Evolutionary conservation across 2,888 invertebrate species (phyloP), one percentile per base, ranked within the genome.

Genomic region (Heliconius erato): DNA sequence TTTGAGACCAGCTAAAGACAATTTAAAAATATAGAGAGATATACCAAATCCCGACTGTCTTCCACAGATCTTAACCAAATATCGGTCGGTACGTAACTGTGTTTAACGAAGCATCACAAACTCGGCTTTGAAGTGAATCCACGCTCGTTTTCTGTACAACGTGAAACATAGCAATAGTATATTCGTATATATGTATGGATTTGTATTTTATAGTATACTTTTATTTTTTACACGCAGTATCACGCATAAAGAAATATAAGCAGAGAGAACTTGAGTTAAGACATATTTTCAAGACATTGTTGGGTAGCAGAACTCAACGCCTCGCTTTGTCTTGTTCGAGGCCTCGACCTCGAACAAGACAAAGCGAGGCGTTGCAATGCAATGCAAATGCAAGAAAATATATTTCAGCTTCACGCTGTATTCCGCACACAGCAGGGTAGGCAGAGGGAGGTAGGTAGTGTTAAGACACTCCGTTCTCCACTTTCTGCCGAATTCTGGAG

Each of bases 41-140:
- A 28, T 67, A 67, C 23, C 16, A 78, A 68, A 67, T 78, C 44
- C 23, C 26, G 19, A 23, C 63, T 59, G 69, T 69, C 77, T 76
- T 68, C 77, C 44, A 77, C 77, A 72, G 44, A 80, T 67, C 35
- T 72, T 54, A 65, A 49, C 67, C 54, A 67, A 71, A 76, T 69
- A 63, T 71, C 63, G 54, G 67, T 72, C 78, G 59, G 79, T 77
- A 81, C 80, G 83, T 85, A 85, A 85, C 86, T 84, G 85, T 82
- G 86, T 79, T 85, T 85, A 88, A 88, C 88, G 88, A 87, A 87
- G 86, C 86, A 80, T 85, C 82, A 85, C 86, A 86, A 85, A 85
- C 80, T 78, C 72, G 76, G 82, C 87, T 86, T 86, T 86, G 85
- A 86, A 86, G 86, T 81, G 82, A 85, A 85, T 86, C 84, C 85